Evolutionary conservation across 2,888 invertebrate species (phyloP).

Genomic region (Mactromeris polynyma): DNA sequence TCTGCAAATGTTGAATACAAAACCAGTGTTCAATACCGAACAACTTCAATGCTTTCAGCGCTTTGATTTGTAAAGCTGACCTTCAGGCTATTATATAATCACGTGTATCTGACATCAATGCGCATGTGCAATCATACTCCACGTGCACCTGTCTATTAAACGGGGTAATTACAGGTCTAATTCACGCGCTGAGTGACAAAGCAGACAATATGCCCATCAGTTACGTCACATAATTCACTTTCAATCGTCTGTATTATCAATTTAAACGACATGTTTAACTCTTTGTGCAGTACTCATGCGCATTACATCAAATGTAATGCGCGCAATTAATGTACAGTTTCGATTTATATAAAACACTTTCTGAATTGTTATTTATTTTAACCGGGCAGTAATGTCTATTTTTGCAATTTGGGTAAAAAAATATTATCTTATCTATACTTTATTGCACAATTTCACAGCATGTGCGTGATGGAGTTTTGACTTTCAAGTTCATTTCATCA

Average conservation of each 20-base stretch:
- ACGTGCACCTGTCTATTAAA: constrained; percentile 5
- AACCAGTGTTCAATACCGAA: too few relatives aligned
- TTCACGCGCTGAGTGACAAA: constrained; percentile 11
- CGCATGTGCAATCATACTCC: neutral
- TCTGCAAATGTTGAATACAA: too few relatives aligned
- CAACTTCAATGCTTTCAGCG: too few relatives aligned
- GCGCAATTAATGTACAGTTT: neutral
- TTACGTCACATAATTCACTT: neutral
- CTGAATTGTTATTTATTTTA: too few relatives aligned
- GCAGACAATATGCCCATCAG: neutral
- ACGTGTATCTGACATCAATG: neutral
- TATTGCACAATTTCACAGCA: neutral
- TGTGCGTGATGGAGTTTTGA: neutral
- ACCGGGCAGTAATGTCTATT: neutral
- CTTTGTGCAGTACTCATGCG: neutral
- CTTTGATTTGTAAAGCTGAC: too few relatives aligned
- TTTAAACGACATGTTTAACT: neutral
- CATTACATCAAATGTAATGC: neutral
- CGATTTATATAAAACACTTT: too few relatives aligned
- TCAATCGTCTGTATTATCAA: neutral
- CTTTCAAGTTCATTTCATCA: too few relatives aligned
- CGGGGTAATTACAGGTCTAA: neutral
- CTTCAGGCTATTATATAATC: neutral
- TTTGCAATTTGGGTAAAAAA: neutral
- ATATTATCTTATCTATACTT: neutral